Conservation (phyloP, 2,797 vertebrate genomes). For the Graptemys geographica region DNA sequence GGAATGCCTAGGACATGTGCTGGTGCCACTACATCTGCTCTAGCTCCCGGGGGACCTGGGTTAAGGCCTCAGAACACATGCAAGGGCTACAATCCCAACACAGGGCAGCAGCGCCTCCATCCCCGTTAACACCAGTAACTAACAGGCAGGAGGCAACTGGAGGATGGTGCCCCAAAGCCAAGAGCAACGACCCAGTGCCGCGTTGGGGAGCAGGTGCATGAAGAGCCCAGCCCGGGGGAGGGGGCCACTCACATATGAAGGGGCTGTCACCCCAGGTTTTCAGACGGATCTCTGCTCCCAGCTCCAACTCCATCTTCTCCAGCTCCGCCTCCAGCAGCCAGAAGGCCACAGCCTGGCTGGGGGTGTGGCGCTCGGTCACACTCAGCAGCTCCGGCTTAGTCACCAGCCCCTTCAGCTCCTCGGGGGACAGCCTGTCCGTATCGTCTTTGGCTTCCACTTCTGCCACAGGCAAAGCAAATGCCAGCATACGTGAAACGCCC, state of each 20-base stretch:
- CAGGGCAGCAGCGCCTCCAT: not conserved
- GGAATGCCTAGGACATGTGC: not conserved
- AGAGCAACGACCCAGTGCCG: not conserved
- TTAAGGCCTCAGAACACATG: too few species aligned
- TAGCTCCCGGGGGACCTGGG: not conserved
- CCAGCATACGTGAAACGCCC: too few species aligned
- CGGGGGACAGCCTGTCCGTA: conserved; percentile 82
- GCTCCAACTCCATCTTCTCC: conserved; percentile 86
- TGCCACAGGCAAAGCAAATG: conserved; percentile 29
- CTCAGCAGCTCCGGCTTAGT: conserved; percentile 84
- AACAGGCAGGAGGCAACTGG: not conserved
- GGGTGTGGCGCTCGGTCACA: conserved; percentile 82
- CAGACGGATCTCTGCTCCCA: conserved; percentile 84
- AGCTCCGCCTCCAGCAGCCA: conserved; percentile 88
- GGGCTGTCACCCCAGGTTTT: conserved; percentile 90
- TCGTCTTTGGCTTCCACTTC: conserved; percentile 89
- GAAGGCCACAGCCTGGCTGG: conserved; percentile 84
- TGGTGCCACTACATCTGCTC: not conserved
- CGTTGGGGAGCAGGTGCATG: not conserved
- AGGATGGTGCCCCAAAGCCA: not conserved
- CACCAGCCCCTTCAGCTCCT: conserved; percentile 81
- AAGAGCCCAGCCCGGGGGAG: not conserved
- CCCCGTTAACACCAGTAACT: not conserved
- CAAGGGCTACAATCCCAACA: not conserved
- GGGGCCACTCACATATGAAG: conserved; percentile 86